Percentiles rank a stretch among this genome's conserved stretches.
phyloP scores from a whole-genome alignment of 1,140 invertebrate genomes.

The Idris sp. region DNA sequence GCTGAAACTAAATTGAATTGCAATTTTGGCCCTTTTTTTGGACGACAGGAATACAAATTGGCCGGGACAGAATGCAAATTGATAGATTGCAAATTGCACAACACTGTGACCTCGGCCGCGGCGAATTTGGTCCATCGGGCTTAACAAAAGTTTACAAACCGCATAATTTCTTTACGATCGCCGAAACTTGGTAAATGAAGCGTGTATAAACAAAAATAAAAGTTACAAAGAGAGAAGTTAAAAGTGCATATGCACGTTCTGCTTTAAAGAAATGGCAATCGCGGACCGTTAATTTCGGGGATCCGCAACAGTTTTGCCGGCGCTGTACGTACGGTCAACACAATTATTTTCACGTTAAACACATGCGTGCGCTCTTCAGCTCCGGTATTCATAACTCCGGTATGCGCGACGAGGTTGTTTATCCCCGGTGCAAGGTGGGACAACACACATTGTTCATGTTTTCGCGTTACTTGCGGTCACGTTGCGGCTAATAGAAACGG shows the following conservation, averaged over 20 bases:
- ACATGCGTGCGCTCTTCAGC: conserved; percentile 26
- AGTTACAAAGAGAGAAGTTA: no score
- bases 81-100: conserved; percentile 34
- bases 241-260: no score
- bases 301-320: conserved; percentile 18
- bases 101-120: no score
- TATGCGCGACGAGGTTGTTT: conserved; percentile 49
- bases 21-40: conserved; percentile 15
- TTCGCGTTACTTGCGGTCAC: conserved; percentile 57
- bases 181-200: background rate
- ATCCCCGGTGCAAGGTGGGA: conserved; percentile 39
- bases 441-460: conserved; percentile 56
- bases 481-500: conserved; percentile 58
- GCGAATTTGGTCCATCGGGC: no score
- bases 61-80: conserved; percentile 28
- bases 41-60: conserved; percentile 29
- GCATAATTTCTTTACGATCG: conserved; percentile 14
- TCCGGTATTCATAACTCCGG: conserved; percentile 35
- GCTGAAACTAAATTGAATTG: conserved; percentile 20
- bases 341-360: conserved; percentile 53
- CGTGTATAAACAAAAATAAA: no score
- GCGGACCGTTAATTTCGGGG: conserved; percentile 29
- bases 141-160: conserved; percentile 12
- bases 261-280: conserved; percentile 13
- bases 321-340: conserved; percentile 30